Conservation (phyloP, 2,113 vertebrate genomes). For the Pelecanus crispus region DNA sequence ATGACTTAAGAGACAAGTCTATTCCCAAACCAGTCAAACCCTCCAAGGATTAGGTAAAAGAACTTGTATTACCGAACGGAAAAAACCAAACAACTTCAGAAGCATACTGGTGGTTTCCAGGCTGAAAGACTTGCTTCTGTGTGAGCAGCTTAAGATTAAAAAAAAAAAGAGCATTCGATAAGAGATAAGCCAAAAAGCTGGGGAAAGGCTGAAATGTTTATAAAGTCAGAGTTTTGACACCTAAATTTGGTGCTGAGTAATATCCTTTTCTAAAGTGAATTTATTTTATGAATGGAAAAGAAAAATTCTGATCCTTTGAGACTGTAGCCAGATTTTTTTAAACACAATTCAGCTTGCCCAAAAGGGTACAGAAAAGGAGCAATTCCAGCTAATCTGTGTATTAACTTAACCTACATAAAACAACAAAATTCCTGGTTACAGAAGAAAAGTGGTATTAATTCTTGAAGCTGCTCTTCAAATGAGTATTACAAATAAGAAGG, state of each 20-base stretch:
- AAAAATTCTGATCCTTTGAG: background rate
- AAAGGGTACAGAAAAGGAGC: background rate
- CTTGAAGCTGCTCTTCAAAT: background rate
- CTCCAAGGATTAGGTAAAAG: background rate
- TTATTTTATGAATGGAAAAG: background rate
- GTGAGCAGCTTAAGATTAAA: background rate
- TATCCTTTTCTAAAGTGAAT: background rate
- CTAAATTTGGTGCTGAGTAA: background rate
- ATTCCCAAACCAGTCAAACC: background rate
- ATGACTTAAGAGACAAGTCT: background rate
- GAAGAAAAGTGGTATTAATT: background rate
- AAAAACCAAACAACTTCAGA: background rate
- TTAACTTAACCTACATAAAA: background rate
- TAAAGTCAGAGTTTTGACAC: background rate
- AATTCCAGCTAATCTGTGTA: background rate
- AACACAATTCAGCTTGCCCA: background rate
- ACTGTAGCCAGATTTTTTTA: background rate
- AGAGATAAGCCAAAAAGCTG: background rate
- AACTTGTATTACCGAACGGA: background rate
- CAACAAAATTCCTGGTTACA: background rate
- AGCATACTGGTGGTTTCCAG: background rate
- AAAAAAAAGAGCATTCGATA: background rate
- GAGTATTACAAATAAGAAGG: background rate
- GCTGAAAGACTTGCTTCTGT: background rate
- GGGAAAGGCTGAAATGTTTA: background rate